These are phyloP conservation scores for Linnaemya vulpina DNA, from an alignment of 2,888 invertebrate genomes.

Conservation along the genomic window DNA sequence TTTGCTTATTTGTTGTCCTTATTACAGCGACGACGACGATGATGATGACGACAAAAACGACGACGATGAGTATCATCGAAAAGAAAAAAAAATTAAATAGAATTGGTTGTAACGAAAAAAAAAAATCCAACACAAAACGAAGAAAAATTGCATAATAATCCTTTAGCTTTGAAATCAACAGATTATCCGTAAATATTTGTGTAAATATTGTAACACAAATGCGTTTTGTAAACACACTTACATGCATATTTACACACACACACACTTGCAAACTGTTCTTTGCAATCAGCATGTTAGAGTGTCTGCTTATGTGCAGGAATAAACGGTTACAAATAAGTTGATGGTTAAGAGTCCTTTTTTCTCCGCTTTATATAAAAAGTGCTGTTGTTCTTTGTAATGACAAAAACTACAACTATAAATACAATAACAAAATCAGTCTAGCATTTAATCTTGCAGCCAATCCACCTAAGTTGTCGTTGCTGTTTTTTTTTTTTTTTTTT, in stretches of 20 bases:
- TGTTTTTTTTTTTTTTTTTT: conserved; percentile 49
- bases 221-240: conserved; percentile 74
- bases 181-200: conserved; percentile 82
- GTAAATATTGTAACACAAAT: conserved; percentile 81
- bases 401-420: conserved; percentile 49
- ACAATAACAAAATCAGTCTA: conserved; percentile 62
- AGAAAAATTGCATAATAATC: conserved; percentile 82
- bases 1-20: conserved; percentile 63
- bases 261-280: background rate
- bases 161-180: conserved; percentile 81
- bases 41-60: conserved; percentile 50
- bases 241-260: conserved; percentile 11
- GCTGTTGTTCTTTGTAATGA: conserved; percentile 36
- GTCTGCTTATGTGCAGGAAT: conserved; percentile 1
- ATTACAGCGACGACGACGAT: conserved; percentile 60
- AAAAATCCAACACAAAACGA: conserved; percentile 76
- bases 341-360: background rate
- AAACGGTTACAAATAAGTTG: conserved; percentile 39
- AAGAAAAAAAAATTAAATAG: conserved; percentile 21
- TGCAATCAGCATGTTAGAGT: conserved; percentile 4
- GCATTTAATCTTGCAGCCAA: conserved; percentile 55
- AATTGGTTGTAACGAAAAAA: conserved; percentile 31
- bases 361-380: conserved; percentile 20
- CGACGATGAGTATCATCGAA: conserved; percentile 57
- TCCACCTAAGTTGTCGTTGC: conserved; percentile 53